Base-by-base conservation (phyloP, 2,888 invertebrate genomes). In the Acrobasis repandana region DNA sequence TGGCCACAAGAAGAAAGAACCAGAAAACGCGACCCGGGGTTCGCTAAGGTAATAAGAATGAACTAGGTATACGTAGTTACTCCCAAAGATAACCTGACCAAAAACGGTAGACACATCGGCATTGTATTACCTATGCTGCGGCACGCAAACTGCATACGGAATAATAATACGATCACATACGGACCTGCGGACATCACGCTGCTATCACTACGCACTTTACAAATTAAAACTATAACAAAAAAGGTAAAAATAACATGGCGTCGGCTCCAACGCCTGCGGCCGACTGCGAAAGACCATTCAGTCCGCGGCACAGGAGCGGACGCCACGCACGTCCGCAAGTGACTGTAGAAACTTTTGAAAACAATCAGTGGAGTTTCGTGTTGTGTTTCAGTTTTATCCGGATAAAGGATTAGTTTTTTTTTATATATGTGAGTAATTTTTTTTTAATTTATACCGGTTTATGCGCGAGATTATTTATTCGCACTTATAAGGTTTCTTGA, bases 121-220 rank as follows among this genome's bases (percentile, higher is more conserved):
- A 28, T 4, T 28, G 28, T 6, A 28, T 28, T 28, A 8, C 8
- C 28, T 28, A 28, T 6, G 28, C 4, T 28, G 0, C 28, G 28
- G 62, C 63, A 61, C 57, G 4, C 15, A 36, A 61, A 16, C 20
- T 38, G 52, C 36, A 54, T 38, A 54, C 54, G 20, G 11, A 16
- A 63, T 62, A 46, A 56, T 60, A 63, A 70, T 59, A 60, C 62
- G 54, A 68, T 62, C 65, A 69, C 61, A 69, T 68, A 83, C 86
- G 64, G 74, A 88, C 88, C 85, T 85, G 79, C 52, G 69, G 69
- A 75, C 82, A 80, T 83, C 75, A 75, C 74, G 74, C 69, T 68
- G 69, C 65, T 57, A 69, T 76, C 72, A 72, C 68, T 79, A 77
- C 75, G 76, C 77, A 78, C 76, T 67, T 65, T 69, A 78, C 74